These are phyloP conservation scores for Miltochrista miniata DNA, from an alignment of 2,888 invertebrate genomes.

Conservation along the genomic window DNA sequence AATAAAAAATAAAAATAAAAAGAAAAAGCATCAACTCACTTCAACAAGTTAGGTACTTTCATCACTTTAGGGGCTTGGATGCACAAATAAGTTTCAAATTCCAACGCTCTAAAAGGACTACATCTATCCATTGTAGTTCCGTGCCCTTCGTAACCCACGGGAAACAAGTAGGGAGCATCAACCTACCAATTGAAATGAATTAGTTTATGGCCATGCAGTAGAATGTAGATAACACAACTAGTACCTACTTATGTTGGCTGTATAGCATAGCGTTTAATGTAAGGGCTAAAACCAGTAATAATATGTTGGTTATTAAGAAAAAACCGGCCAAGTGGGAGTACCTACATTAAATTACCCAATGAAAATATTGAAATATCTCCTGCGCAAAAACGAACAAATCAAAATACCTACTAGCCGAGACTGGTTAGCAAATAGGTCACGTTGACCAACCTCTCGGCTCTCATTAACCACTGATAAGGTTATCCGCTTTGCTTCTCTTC, in stretches of 20 bases:
- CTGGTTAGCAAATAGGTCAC: conserved; percentile 2
- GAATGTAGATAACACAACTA: background rate
- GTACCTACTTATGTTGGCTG: background rate
- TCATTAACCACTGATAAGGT: conserved; percentile 9
- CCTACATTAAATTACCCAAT: too few species aligned
- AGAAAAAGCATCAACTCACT: too few species aligned
- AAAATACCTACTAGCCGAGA: background rate
- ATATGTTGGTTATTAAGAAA: too few species aligned
- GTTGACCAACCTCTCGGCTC: conserved; percentile 17
- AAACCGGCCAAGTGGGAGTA: too few species aligned
- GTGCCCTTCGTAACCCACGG: conserved; percentile 35
- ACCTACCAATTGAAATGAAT: conserved; percentile 49
- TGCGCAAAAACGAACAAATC: background rate
- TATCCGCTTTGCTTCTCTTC: conserved; percentile 5
- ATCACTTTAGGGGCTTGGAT: too few species aligned
- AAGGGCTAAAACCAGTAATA: too few species aligned
- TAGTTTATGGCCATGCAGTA: conserved; percentile 5
- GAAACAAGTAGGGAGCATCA: conserved; percentile 45
- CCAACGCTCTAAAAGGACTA: too few species aligned
- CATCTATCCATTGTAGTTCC: background rate
- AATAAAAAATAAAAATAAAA: too few species aligned
- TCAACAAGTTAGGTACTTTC: too few species aligned
- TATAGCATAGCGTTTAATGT: background rate
- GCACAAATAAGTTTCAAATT: too few species aligned
- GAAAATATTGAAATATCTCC: background rate